Percentiles rank a stretch among this genome's conserved stretches.
These are phyloP conservation scores for Macrophya alboannulata DNA, from an alignment of 2,888 invertebrate species.

Conservation along the genomic window DNA sequence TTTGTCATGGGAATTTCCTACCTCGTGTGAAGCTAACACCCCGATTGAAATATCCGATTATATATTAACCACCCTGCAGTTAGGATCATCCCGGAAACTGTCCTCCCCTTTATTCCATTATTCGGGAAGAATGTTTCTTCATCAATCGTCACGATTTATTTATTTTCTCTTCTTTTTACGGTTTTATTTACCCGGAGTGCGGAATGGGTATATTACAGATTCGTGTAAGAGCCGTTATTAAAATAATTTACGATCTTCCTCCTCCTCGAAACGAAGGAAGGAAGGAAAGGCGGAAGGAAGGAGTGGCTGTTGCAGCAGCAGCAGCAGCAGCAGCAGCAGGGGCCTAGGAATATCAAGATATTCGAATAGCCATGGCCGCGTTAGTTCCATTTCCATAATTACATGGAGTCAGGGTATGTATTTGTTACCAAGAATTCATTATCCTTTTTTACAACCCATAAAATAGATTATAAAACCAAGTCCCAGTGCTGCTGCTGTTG, in stretches of 20 bases:
- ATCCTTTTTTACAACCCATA: constrained; percentile 69
- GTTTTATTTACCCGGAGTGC: neutral
- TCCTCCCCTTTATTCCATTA: neutral
- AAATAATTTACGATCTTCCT: constrained; percentile 27
- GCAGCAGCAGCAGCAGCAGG: too few relatives aligned
- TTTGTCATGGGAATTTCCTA: neutral
- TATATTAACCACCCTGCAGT: neutral
- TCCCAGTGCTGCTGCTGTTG: constrained; percentile 61
- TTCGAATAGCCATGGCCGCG: constrained; percentile 42
- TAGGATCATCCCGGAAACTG: neutral
- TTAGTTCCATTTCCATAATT: constrained; percentile 70
- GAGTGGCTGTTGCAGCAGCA: neutral
- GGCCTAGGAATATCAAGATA: constrained; percentile 22
- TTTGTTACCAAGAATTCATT: constrained; percentile 71
- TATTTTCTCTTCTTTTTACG: neutral
- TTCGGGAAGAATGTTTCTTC: neutral
- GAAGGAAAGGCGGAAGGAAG: neutral
- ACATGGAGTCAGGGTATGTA: constrained; percentile 63
- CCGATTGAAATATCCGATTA: neutral
- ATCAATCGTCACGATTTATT: neutral
- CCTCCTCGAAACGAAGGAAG: neutral
- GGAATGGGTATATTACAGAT: neutral
- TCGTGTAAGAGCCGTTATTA: neutral
- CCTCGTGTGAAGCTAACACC: neutral
- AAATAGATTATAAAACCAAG: constrained; percentile 67